Evolutionary conservation across 2,113 vertebrate species (phyloP), one percentile per base, ranked within the genome.

Genomic region (Asarcornis scutulata): DNA sequence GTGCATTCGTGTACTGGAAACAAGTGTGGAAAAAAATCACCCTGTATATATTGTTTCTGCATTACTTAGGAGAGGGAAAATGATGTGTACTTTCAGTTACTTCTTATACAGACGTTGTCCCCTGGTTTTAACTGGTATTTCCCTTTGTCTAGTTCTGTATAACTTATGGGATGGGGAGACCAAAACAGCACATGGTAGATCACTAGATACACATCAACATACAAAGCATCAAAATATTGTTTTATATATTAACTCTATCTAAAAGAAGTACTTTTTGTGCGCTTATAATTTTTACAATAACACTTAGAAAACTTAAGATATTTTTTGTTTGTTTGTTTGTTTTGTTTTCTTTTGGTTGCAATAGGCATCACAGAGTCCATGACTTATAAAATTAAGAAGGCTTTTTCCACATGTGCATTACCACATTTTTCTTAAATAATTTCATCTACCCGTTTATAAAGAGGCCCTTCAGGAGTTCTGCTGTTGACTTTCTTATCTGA

Each of bases 81-180:
- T 18, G 3, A 5, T 4, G 5, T 48, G 20, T 44, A 21, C 27
- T 58, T 2, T 12, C 1, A 1, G n/a, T 18, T 82, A 13, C 7
- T 34, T 34, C 4, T 48, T 67, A 10, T 46, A 9, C 12, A 17
- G 22, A 22, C 62, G 5, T 20, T 0, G 0, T 79, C 58, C 4
- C 5, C 4, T 36, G 0, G 20, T 40, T 71, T 76, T 44, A n/a
- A 6, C 34, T 0, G 0, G 13, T 34, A 1, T 58, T 53, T 64
- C 13, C 2, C 4, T 22, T 21, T 50, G 27, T 13, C 22, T n/a
- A 9, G 22, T 55, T 60, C n/a, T 23, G 0, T 64, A 2, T 52
- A 18, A 2, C 40, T 50, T 77, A 11, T 66, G 44, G n/a, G 7
- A 10, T 62, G 13, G 8, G 29, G 11, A 80, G 7, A 13, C 17